Evolutionary conservation across 92 coral and sea anemone genomes (phyloP), one percentile per base, ranked within the genome.

Genomic region (Scolanthus callimorphus): DNA sequence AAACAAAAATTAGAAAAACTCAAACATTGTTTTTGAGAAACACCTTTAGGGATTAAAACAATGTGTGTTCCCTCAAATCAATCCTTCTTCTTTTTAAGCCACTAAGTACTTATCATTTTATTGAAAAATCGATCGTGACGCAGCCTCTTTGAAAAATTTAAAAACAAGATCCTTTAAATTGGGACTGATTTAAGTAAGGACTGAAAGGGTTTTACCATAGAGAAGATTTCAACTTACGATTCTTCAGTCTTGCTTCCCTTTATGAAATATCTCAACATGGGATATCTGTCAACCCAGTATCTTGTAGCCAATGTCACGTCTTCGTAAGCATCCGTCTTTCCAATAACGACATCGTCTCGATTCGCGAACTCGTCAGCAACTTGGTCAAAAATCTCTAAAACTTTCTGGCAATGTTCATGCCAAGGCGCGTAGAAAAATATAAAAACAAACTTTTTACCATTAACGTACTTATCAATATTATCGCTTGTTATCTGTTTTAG

Each of bases 351-450:
- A 29, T 90, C 96, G 27, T 66, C 78, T 31, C 89, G 76, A 2
- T 49, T 66, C 17, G 71, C 38, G 31, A 84, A 82, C 29, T 73
- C 85, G 3, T 84, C 86, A 11, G 67, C 85, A 25, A 83, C 96
- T 23, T 81, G 60, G 17, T 80, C 77, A 29, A 76, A 77, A 0
- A 72, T 70, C 22, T 72, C 74, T 1, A 81, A 50, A 50, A 85
- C 69, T 67, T 71, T 82, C 64, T 43, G 55, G 54, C 96, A 84
- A 12, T 67, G 85, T 1, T 51, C 69, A 39, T 88, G 74, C 99
- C 99, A 94, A 0, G 90, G 61, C 8, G 99, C 96, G 64, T 94
- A 94, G 80, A 94, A 94, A 74, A 94, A 76, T n/a, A 94, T 84
- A 65, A 94, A 94, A 3, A 70, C 94, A 73, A 88, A 94, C 60